Evolutionary conservation across 2,797 vertebrate species (phyloP).

Genomic region (Taeniopygia guttata): DNA sequence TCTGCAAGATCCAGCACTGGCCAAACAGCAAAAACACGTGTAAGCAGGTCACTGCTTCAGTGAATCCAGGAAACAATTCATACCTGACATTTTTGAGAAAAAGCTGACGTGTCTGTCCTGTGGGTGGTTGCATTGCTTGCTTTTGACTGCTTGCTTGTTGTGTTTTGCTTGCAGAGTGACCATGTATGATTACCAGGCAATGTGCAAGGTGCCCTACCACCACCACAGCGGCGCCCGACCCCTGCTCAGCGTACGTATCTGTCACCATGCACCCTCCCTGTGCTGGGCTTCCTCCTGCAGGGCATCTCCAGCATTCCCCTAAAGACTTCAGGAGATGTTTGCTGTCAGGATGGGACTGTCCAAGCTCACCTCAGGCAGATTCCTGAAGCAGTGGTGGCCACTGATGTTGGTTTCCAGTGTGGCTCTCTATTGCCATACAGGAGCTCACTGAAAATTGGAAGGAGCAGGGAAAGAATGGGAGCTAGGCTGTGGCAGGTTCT

Average conservation of each 20-base stretch:
- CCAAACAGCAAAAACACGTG: background rate
- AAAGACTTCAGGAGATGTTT: background rate
- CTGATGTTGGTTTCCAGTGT: background rate
- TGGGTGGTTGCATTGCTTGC: background rate
- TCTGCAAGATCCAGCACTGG: background rate
- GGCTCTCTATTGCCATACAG: background rate
- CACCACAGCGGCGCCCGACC: constrained; percentile 85
- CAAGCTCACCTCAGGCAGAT: background rate
- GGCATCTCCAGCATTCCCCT: background rate
- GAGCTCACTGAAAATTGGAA: background rate
- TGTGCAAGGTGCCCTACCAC: constrained; percentile 86
- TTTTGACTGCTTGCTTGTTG: background rate
- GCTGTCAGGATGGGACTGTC: background rate
- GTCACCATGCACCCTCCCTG: background rate
- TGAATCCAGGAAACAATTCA: background rate
- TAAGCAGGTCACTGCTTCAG: background rate
- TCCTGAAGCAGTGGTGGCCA: background rate
- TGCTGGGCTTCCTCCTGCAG: background rate
- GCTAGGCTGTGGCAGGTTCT: background rate
- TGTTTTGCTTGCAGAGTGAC: constrained; percentile 81
- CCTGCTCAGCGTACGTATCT: constrained; percentile 86
- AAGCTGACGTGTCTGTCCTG: fast-evolving
- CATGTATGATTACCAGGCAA: constrained; percentile 94
- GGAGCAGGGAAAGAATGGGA: background rate
- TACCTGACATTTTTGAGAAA: background rate